A percentile compares a stretch with the other conserved stretches of the same genome.
phyloP scores from a whole-genome alignment of 2,888 invertebrate genomes.

The Belgica antarctica region DNA sequence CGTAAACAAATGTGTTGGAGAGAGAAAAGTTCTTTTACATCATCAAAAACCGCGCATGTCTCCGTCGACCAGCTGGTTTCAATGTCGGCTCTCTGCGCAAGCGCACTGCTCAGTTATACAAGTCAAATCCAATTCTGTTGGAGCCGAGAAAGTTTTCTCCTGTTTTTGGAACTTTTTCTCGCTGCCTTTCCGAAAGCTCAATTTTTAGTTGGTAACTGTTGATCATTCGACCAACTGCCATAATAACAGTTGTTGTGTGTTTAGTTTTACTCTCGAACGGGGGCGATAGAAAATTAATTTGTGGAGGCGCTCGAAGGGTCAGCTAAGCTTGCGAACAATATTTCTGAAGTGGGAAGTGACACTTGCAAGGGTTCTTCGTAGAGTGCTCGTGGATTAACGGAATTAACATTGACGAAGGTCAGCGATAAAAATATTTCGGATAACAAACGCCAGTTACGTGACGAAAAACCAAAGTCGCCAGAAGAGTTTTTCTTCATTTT shows the following conservation, averaged over 20 bases:
- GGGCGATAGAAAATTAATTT: neutral
- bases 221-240: constrained; percentile 29
- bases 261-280: neutral
- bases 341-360: neutral
- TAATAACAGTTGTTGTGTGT: neutral
- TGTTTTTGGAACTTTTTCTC: constrained; percentile 19
- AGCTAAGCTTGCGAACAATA: neutral
- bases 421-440: too few relatives aligned
- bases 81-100: constrained; percentile 33
- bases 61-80: constrained; percentile 41
- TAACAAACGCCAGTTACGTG: neutral
- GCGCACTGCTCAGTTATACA: constrained; percentile 29
- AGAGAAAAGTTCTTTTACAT: constrained; percentile 36
- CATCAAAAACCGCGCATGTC: constrained; percentile 30
- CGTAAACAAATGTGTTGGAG: constrained; percentile 39
- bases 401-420: constrained; percentile 17
- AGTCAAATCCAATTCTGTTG: neutral
- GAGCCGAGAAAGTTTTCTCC: constrained; percentile 20
- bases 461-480: neutral
- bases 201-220: constrained; percentile 42
- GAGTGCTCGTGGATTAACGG: neutral
- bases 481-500: neutral
- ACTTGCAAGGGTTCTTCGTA: neutral
- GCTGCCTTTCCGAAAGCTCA: neutral
- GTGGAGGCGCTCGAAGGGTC: neutral